Evolutionary conservation across 2,113 vertebrate species (phyloP).

Genomic region (Pipa parva): DNA sequence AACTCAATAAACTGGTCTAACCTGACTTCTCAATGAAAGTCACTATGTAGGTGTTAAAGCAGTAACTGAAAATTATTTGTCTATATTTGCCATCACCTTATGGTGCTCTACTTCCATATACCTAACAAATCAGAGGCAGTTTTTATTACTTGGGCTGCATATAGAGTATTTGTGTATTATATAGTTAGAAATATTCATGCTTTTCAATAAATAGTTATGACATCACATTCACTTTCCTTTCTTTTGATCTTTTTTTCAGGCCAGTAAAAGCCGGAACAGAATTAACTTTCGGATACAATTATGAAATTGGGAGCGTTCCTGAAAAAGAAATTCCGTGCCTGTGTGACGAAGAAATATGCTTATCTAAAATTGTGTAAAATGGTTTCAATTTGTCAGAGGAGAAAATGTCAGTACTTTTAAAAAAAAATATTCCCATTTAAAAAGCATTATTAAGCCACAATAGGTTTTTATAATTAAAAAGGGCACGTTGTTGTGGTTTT

Average conservation of each 20-base stretch:
- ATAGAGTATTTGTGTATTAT: no score
- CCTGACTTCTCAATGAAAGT: no score
- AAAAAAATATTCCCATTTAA: neutral
- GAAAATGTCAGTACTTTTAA: neutral
- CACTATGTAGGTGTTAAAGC: no score
- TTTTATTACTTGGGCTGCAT: no score
- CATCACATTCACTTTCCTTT: neutral
- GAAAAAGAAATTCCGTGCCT: constrained; percentile 71
- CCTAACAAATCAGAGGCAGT: no score
- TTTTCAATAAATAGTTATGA: no score
- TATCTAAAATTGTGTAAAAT: constrained; percentile 58
- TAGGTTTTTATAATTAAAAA: neutral
- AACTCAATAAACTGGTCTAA: no score
- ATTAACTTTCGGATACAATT: constrained; percentile 85
- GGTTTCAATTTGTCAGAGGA: neutral
- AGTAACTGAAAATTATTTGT: no score
- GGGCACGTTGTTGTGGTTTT: no score
- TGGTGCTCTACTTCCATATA: no score
- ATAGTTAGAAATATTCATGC: no score
- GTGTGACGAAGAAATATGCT: constrained; percentile 71
- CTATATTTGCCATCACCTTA: no score
- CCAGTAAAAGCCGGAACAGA: constrained; percentile 80
- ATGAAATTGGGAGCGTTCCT: constrained; percentile 58
- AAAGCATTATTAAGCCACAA: neutral
- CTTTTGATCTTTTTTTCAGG: constrained; percentile 62